Base-by-base conservation (phyloP, 2,113 vertebrate species). In the Sinocyclocheilus rhinocerous region DNA sequence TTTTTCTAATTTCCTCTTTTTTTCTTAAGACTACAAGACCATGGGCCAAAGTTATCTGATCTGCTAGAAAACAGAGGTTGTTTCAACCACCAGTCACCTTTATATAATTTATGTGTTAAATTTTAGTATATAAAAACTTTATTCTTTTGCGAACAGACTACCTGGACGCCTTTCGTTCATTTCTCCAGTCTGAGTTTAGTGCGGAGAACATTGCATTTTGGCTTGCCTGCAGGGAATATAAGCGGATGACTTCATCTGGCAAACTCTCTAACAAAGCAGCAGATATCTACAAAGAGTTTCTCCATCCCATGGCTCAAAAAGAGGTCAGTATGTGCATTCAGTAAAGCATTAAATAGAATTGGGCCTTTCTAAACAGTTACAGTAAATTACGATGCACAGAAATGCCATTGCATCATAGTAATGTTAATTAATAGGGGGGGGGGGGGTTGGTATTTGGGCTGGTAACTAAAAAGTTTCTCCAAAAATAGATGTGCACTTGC, bases 171-270 rank as follows among this genome's bases (percentile, higher is more conserved):
- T 95, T 95, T 87, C 88, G 73, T 1, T 61, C 85, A 11, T 95
- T 94, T 79, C 91, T 95, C 18, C 83, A 88, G 82, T 92, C 93
- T 0, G 95, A 95, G 89, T 95, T 92, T 88, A 95, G 94, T n/a
- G 93, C 92, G 6, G 93, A 95, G 87, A 95, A 95, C 89, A 80
- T 95, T 4, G 92, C 94, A 33, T 94, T 95, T 91, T 95, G 94
- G 94, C 88, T 94, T 0, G 92, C 92, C 5, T 94, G 94, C 72
- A 91, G 93, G 67, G 92, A 93, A 57, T 95, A 92, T 45, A 93
- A 76, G 81, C 84, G 75, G 22, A 91, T 77, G 42, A 48, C 67
- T 13, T 91, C 93, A 10, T 20, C 82, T 0, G 89, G 84, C 0
- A 85, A 91, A 18, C 90, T 92, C 18, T 72, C 10, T 3, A 81